Conservation (phyloP, 2,113 vertebrate genomes). For the Hystrix brachyura region DNA sequence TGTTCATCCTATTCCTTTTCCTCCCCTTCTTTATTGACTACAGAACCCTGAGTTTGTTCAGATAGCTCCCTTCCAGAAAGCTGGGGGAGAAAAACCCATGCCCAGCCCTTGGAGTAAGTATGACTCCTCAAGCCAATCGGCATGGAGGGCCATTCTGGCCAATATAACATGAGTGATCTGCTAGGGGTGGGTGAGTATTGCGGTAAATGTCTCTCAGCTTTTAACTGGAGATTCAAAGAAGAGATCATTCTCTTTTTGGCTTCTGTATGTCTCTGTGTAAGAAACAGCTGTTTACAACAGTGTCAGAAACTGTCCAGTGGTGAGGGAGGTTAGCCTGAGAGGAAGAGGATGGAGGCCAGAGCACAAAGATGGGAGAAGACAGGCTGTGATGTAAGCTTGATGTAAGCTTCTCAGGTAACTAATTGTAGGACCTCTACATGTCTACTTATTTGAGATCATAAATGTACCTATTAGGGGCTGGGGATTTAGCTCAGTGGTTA, state of each 20-base stretch:
- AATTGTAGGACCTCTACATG: neutral
- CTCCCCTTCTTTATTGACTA: neutral
- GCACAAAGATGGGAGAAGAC: neutral
- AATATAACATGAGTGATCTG: neutral
- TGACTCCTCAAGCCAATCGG: neutral
- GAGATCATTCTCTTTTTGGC: neutral
- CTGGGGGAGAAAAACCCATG: neutral
- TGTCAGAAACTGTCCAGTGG: neutral
- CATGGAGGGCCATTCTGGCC: neutral
- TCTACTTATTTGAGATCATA: neutral
- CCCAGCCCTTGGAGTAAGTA: neutral
- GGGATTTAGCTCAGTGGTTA: too few relatives aligned
- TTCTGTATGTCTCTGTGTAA: neutral
- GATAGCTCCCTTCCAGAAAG: neutral
- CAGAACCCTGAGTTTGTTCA: neutral
- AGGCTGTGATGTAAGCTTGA: neutral
- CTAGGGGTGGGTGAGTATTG: too few relatives aligned
- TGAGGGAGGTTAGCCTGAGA: neutral
- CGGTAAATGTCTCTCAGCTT: neutral
- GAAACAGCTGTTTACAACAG: neutral
- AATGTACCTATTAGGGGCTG: neutral
- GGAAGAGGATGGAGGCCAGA: neutral
- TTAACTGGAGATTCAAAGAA: neutral
- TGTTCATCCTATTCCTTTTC: rapidly evolving
- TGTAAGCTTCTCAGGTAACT: neutral